Base-by-base conservation (phyloP, 2,888 invertebrate genomes). In the Nymphalis polychloros region DNA sequence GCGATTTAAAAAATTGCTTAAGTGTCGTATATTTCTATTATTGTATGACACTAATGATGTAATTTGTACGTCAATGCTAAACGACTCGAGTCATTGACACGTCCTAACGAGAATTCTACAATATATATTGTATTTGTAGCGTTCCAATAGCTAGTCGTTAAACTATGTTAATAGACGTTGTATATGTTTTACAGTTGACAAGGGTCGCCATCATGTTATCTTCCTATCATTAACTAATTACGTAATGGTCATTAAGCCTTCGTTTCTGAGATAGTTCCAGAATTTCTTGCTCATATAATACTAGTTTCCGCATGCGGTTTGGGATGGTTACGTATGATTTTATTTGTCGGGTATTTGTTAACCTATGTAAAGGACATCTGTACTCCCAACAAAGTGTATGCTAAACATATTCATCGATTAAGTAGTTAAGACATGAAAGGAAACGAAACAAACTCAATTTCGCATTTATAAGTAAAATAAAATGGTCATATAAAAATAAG, bases 151-250 rank as follows among this genome's bases (percentile, higher is more conserved):
- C n/a, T n/a, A n/a, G 8, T 27, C 27, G 17, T 53, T 23, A n/a
- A 23, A 46, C 23, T 27, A 23, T 41, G 6, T 46, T 27, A 1
- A n/a, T 35, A 7, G 46, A 7, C n/a, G 31, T 64, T 31, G 16
- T 8, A 31, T 53, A 41, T 6, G 46, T 50, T 23, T 50, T 8
- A 31, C 31, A 17, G 35, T 17, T 61, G 23, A 61, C 66, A 55
- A 48, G 13, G 31, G 61, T 48, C 13, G 17, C 17, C 23, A 35
- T 17, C 61, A 23, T 48, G 61, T 67, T 55, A 17, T 41, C 66
- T 23, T 55, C 27, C 62, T 41, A 62, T 62, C 66, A 31, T 62
- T 57, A 31, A 67, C 61, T 66, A 66, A 67, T 67, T 61, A 67
- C 41, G 55, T 55, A 23, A 47, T 49, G 27, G 35, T 55, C 53